Evolutionary conservation across 2,797 vertebrate genomes (phyloP).

Genomic region (Trichosurus vulpecula): DNA sequence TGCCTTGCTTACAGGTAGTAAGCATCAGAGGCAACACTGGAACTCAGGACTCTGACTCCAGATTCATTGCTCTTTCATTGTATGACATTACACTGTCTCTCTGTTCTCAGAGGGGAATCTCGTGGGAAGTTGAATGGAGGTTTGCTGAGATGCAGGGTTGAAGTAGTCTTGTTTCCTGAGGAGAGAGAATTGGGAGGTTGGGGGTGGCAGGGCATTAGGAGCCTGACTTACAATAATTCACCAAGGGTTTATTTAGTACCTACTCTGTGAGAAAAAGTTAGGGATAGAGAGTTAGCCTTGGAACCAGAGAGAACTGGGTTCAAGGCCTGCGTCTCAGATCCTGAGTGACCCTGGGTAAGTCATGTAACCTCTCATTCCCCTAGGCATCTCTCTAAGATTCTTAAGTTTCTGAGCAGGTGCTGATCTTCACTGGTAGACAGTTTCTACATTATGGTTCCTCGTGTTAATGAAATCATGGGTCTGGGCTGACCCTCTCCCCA

Average conservation of each 20-base stretch:
- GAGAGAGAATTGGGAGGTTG: background rate
- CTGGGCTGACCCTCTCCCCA: background rate
- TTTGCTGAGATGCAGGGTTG: background rate
- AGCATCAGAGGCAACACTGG: background rate
- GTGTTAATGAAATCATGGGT: background rate
- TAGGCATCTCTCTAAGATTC: background rate
- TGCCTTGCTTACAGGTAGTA: background rate
- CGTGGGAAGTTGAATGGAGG: background rate
- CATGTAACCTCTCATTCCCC: background rate
- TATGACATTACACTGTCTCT: background rate
- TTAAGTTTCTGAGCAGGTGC: background rate
- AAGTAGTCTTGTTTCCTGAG: background rate
- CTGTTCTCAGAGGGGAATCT: background rate
- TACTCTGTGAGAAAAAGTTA: background rate
- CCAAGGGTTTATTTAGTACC: background rate
- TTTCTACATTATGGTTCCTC: background rate
- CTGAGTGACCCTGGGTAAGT: background rate
- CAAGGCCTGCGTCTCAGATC: background rate
- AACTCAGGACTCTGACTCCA: background rate
- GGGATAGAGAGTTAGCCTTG: background rate
- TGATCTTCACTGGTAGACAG: background rate
- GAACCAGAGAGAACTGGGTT: background rate
- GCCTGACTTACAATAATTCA: background rate
- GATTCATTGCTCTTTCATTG: background rate
- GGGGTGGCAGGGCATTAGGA: background rate